Evolutionary conservation across 1,140 invertebrate genomes (phyloP).

Genomic region (Oreohelix idahoensis): DNA sequence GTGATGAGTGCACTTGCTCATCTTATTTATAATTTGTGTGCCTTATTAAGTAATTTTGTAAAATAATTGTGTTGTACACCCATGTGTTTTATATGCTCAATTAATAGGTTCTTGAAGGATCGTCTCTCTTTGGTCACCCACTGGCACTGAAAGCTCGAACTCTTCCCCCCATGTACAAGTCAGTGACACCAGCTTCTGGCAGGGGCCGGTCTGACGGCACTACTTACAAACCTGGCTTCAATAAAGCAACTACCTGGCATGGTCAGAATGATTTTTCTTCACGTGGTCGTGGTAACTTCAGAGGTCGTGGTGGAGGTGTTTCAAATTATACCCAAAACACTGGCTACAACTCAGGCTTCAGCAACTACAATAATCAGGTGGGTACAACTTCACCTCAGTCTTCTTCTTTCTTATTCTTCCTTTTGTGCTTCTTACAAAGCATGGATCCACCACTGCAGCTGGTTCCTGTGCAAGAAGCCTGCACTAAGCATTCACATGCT

Average conservation of each 20-base stretch:
- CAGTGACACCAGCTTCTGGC: background rate
- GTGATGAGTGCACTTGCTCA: no score
- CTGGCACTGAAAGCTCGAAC: slow-evolving; percentile 12
- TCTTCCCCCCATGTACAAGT: slow-evolving; percentile 12
- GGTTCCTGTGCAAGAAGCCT: no score
- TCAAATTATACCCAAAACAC: slow-evolving; percentile 9
- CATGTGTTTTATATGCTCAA: background rate
- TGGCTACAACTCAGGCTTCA: background rate
- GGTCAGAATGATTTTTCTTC: slow-evolving; percentile 13
- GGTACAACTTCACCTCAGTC: no score
- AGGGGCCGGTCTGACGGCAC: background rate
- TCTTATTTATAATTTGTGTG: no score
- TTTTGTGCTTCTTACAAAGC: no score
- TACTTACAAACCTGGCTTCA: background rate
- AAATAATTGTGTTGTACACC: no score
- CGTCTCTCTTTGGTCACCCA: slow-evolving; percentile 1
- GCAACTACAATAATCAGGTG: slow-evolving; percentile 16
- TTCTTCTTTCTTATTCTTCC: no score
- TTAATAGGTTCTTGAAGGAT: slow-evolving; percentile 14
- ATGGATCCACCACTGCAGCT: no score
- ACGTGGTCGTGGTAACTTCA: background rate
- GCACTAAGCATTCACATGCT: no score
- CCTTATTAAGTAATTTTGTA: no score
- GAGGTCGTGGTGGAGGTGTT: background rate
- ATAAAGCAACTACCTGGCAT: slow-evolving; percentile 21